Evolutionary conservation across 1,140 invertebrate genomes (phyloP), one percentile per base, ranked within the genome.

Genomic region (Drosophila rhopaloa): DNA sequence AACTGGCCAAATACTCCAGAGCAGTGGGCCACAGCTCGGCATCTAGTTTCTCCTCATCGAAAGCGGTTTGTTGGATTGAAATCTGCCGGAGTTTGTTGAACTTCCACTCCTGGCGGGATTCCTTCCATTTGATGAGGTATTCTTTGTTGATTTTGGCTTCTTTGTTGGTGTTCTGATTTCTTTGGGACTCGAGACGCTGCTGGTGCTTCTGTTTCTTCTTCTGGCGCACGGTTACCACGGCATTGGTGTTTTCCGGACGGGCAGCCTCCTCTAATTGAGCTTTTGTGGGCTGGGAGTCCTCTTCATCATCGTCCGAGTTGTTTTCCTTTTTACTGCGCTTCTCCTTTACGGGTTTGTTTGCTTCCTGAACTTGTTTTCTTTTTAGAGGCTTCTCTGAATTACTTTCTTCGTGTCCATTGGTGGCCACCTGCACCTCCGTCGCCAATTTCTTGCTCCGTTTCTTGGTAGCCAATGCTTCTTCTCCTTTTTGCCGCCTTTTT

Each of bases 1-100:
- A 94, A 4, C 94, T 94, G 74, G 94, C 94, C 83, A 96, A 95
- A 83, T 96, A 97, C 81, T 96, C 95, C 19, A 96, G 75, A n/a
- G 95, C 93, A 7, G 93, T 92, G 16, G 94, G 93, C 94, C 95
- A 96, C 62, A 94, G 91, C 35, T 94, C 90, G 37, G 95, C 93
- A 13, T 94, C 93, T 4, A 97, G 81, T 60, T 94, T 93, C 6
- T 92, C 79, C 44, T 93, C 79, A 75, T 95, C 94, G 50, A 96
- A 94, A 73, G 96, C 94, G 80, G 96, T 94, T 74, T 96, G 95
- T 43, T 95, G 94, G 19, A 97, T 91, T 94, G 95, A 96, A n/a
- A 95, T 94, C 92, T 96, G 96, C 61, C 94, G 95, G 1, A 95
- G 79, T 91, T 96, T 97, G 85, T 95, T 95, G 90, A 96, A 97